Evolutionary conservation across 2,797 vertebrate genomes (phyloP).

Genomic region (Benthosema pterotum): DNA sequence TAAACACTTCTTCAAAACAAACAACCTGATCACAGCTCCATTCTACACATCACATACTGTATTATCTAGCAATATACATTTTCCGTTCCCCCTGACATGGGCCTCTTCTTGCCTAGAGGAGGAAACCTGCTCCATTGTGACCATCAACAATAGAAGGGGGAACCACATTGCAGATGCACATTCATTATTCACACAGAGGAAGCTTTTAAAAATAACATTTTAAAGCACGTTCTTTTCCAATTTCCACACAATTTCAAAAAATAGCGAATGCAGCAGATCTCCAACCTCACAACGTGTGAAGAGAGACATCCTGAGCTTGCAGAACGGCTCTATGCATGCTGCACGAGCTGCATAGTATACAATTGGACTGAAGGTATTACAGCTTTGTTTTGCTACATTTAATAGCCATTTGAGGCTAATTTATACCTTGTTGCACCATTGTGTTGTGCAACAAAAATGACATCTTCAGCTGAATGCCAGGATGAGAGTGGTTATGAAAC

Average conservation of each 20-base stretch:
- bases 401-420: not conserved
- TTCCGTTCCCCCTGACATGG: not conserved
- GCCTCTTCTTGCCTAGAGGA: not conserved
- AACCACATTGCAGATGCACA: not conserved
- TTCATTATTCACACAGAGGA: not conserved
- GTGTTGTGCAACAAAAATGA: too few relatives aligned
- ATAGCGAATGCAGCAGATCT: too few relatives aligned
- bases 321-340: not conserved
- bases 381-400: not conserved
- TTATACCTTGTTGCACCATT: not conserved
- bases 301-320: too few relatives aligned
- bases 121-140: not conserved
- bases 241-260: too few relatives aligned
- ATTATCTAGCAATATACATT: not conserved
- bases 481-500: too few relatives aligned
- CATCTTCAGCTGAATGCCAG: too few relatives aligned
- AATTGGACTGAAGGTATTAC: not conserved
- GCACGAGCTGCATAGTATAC: not conserved
- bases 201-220: not conserved
- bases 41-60: not conserved
- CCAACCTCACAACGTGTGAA: too few relatives aligned
- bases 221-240: too few relatives aligned
- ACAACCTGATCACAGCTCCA: not conserved
- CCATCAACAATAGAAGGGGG: not conserved
- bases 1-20: not conserved